A percentile compares a stretch with the other conserved stretches of the same genome.
Conservation (phyloP, 2,113 vertebrate genomes). For the Neodontobutis hainanensis region DNA sequence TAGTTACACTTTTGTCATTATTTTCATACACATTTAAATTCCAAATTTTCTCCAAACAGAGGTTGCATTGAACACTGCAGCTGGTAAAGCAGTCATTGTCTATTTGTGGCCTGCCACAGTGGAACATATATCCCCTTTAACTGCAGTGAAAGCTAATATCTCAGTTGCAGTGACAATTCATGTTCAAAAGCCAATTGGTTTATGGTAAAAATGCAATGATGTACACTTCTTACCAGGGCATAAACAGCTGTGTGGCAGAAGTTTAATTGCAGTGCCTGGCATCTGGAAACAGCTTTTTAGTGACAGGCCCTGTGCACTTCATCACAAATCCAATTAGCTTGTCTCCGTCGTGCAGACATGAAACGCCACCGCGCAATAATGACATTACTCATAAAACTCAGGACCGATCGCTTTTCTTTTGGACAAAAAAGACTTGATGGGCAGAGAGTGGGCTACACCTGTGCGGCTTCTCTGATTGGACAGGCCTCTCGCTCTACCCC, state of each 20-base stretch:
- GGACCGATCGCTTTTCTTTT: slow-evolving; percentile 3
- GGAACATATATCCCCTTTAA: no score
- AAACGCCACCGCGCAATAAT: not conserved
- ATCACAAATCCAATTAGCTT: slow-evolving; percentile 13
- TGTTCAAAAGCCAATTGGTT: not conserved
- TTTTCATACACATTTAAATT: no score
- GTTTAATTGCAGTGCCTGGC: not conserved
- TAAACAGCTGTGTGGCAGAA: slow-evolving; percentile 4
- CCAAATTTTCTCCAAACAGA: no score
- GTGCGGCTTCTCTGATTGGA: slow-evolving; percentile 60
- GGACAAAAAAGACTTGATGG: slow-evolving; percentile 1
- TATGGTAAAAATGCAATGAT: not conserved
- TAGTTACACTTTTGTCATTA: no score
- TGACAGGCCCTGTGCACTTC: slow-evolving; percentile 4
- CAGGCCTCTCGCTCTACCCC: slow-evolving; percentile 34
- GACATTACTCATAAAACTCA: not conserved
- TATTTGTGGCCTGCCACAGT: not conserved
- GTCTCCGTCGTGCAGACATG: not conserved
- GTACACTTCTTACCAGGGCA: not conserved
- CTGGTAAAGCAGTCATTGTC: not conserved
- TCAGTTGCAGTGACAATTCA: not conserved
- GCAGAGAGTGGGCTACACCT: slow-evolving; percentile 54
- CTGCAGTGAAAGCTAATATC: not conserved
- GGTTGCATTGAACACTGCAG: no score
- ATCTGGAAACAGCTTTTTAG: not conserved